Percentiles rank a stretch among this genome's conserved stretches.
These are phyloP conservation scores for Solenopsis fugax DNA, from an alignment of 1,140 invertebrate genomes.

Conservation along the genomic window DNA sequence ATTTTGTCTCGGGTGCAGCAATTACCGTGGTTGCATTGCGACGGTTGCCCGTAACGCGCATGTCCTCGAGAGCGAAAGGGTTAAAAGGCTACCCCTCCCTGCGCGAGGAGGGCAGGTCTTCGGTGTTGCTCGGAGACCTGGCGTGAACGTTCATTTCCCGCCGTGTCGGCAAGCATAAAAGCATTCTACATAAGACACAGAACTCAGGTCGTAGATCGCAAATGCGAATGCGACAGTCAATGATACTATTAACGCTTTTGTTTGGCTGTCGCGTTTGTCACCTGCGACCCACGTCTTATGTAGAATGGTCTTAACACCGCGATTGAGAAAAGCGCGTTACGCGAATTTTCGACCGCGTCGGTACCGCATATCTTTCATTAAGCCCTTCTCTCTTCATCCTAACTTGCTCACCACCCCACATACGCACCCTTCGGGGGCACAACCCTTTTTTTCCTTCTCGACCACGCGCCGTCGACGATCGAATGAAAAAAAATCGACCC, in stretches of 20 bases:
- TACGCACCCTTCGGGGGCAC: slow-evolving; percentile 8
- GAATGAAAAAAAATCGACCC: slow-evolving; percentile 63
- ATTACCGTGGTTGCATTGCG: slow-evolving; percentile 76
- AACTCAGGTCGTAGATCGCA: too few relatives aligned
- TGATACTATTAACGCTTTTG: too few relatives aligned
- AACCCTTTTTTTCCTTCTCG: slow-evolving; percentile 61
- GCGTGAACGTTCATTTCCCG: not conserved
- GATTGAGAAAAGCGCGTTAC: slow-evolving; percentile 28
- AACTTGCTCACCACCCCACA: not conserved
- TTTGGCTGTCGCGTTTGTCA: too few relatives aligned
- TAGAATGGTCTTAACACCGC: too few relatives aligned
- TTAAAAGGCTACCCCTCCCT: slow-evolving; percentile 73
- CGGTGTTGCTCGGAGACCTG: slow-evolving; percentile 2
- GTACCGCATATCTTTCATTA: slow-evolving; percentile 27
- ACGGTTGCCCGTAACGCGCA: slow-evolving; percentile 67
- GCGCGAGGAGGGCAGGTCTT: slow-evolving; percentile 67
- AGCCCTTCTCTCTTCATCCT: slow-evolving; percentile 6
- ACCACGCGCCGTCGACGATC: not conserved
- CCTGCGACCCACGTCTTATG: too few relatives aligned
- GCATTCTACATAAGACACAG: too few relatives aligned
- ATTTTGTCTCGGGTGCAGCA: slow-evolving; percentile 76
- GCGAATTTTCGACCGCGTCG: slow-evolving; percentile 55
- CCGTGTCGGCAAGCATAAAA: too few relatives aligned
- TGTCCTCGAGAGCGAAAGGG: slow-evolving; percentile 71
- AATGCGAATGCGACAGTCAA: too few relatives aligned